phyloP scores from a whole-genome alignment of 2,113 vertebrate genomes.

The Sterna hirundo region DNA sequence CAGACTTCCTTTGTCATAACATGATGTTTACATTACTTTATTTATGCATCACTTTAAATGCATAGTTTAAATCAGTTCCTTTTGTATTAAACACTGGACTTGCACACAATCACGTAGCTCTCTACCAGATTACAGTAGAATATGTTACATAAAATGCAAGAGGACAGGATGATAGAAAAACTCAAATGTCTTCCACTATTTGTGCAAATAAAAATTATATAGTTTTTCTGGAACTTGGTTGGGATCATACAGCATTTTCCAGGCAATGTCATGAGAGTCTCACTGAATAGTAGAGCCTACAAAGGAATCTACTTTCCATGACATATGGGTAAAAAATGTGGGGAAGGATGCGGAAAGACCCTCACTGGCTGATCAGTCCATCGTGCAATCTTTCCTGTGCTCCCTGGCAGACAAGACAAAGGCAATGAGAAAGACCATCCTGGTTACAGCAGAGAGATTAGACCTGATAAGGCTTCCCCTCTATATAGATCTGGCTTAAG shows the following conservation, averaged over 20 bases:
- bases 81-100: background rate
- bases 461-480: background rate
- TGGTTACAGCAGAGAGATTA: background rate
- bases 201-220: background rate
- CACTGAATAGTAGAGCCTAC: background rate
- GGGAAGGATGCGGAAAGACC: background rate
- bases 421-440: background rate
- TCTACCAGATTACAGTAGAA: background rate
- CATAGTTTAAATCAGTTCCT: background rate
- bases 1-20: background rate
- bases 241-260: background rate
- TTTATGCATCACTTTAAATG: background rate
- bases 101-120: background rate
- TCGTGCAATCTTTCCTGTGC: rapidly evolving
- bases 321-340: background rate
- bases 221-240: background rate
- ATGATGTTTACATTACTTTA: background rate
- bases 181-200: background rate
- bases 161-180: background rate
- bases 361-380: background rate
- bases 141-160: background rate
- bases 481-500: background rate
- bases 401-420: background rate
- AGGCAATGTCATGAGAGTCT: background rate
- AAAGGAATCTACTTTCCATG: background rate